phyloP scores from a whole-genome alignment of 2,113 vertebrate genomes.

The Lepidothrix coronata region DNA sequence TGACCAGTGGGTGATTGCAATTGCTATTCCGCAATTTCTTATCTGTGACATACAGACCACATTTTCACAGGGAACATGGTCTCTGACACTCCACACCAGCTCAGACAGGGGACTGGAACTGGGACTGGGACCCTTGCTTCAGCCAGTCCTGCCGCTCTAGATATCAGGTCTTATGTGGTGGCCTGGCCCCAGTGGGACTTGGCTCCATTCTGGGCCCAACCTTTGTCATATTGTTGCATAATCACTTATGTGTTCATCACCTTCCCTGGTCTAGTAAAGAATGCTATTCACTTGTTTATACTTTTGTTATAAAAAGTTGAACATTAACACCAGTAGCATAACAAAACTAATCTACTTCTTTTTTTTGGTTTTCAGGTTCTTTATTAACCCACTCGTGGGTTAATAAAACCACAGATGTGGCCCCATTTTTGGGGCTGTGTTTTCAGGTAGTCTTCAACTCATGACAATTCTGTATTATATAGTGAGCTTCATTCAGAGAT shows the following conservation, averaged over 20 bases:
- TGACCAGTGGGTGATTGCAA: neutral
- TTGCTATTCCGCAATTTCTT: neutral
- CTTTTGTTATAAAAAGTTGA: neutral
- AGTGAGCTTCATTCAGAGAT: neutral
- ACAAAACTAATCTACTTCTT: neutral
- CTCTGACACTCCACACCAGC: neutral
- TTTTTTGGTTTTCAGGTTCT: rapidly evolving
- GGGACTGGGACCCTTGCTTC: rapidly evolving
- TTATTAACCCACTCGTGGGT: neutral
- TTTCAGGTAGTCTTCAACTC: neutral
- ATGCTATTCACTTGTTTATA: neutral
- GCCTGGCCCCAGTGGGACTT: rapidly evolving
- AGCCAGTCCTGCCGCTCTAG: neutral
- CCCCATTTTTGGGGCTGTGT: neutral
- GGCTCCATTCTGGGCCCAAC: neutral
- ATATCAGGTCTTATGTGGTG: neutral
- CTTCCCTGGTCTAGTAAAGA: neutral
- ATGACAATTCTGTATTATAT: neutral
- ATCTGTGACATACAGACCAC: neutral
- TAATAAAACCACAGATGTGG: neutral
- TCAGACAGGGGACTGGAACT: neutral
- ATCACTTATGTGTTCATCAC: neutral
- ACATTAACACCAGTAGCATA: neutral
- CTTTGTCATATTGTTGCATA: neutral
- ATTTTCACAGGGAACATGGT: neutral